A percentile compares a stretch with the other conserved stretches of the same genome.
phyloP scores from a whole-genome alignment of 30 jellyfish, hydroid and myxozoan species.

The Hydractinia symbiolongicarpus region DNA sequence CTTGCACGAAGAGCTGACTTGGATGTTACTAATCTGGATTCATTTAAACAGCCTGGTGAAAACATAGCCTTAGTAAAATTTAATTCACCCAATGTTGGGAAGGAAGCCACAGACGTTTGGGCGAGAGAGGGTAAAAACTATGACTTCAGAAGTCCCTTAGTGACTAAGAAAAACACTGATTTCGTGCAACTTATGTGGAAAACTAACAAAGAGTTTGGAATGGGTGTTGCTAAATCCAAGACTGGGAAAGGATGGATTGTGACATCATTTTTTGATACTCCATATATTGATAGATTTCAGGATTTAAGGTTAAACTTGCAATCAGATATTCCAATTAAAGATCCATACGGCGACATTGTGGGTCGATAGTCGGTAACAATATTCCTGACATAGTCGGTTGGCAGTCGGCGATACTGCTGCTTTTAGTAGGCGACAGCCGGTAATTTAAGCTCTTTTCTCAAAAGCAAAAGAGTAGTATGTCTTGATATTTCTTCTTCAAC shows the following conservation, averaged over 20 bases:
- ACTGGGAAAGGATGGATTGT: conserved; percentile 77
- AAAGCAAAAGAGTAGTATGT: too few relatives aligned
- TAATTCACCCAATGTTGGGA: conserved; percentile 70
- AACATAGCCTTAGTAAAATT: conserved; percentile 61
- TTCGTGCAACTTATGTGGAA: conserved; percentile 94
- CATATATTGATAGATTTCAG: conserved; percentile 61
- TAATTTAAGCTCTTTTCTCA: too few relatives aligned
- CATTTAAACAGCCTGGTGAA: conserved; percentile 49
- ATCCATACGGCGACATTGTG: conserved; percentile 86
- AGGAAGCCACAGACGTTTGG: conserved; percentile 90
- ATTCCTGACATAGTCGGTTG: too few relatives aligned
- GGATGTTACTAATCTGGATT: conserved; percentile 34
- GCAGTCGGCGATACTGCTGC: too few relatives aligned
- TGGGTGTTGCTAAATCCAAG: conserved; percentile 83
- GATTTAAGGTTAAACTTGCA: conserved; percentile 66
- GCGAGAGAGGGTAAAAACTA: conserved; percentile 67
- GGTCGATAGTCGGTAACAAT: conserved; percentile 13
- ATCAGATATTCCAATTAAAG: conserved; percentile 79
- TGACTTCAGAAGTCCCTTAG: conserved; percentile 78
- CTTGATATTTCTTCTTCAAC: too few relatives aligned
- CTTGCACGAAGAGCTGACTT: conserved; percentile 43
- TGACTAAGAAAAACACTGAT: conserved; percentile 69
- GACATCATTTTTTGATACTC: conserved; percentile 73
- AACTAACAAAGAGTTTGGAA: conserved; percentile 70
- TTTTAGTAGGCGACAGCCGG: too few relatives aligned